phyloP scores from a whole-genome alignment of 2,888 invertebrate genomes.

The Drosophila birchii region DNA sequence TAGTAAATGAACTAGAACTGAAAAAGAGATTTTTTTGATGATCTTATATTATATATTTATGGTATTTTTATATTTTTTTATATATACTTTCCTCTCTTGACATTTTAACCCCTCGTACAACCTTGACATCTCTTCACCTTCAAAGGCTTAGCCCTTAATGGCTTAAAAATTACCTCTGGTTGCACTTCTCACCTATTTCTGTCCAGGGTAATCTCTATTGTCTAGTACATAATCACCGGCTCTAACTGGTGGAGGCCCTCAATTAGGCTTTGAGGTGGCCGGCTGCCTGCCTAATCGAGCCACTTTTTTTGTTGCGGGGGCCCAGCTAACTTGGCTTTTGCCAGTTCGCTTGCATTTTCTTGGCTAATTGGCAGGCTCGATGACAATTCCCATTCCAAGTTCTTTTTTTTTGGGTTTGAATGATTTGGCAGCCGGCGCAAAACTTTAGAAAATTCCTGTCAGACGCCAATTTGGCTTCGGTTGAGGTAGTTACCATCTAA shows the following conservation, averaged over 20 bases:
- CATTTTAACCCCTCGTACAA: neutral
- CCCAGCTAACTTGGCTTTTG: conserved; percentile 8
- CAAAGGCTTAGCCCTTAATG: conserved; percentile 3
- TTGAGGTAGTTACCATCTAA: conserved; percentile 19
- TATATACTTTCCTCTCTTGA: neutral
- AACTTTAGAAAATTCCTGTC: conserved; percentile 6
- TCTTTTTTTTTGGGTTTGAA: conserved; percentile 4
- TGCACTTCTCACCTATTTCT: conserved; percentile 25
- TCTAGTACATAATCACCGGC: conserved; percentile 20
- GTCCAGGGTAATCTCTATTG: conserved; percentile 16
- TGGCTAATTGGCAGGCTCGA: conserved; percentile 36
- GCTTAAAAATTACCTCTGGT: conserved; percentile 22
- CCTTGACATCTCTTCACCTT: conserved; percentile 25
- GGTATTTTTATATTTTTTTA: neutral
- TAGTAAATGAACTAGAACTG: neutral
- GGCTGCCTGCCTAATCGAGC: conserved; percentile 34
- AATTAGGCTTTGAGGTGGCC: conserved; percentile 35
- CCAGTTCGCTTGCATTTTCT: conserved; percentile 31
- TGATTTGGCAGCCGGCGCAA: conserved; percentile 25
- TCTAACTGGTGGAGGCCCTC: conserved; percentile 22
- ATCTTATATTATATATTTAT: neutral
- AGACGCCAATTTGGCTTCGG: conserved; percentile 31
- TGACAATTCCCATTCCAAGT: conserved; percentile 32
- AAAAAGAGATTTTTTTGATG: rapidly evolving
- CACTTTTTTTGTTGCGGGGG: conserved; percentile 17